Conservation (phyloP, 23 tunicate species). For the Aplidium turbinatum region DNA sequence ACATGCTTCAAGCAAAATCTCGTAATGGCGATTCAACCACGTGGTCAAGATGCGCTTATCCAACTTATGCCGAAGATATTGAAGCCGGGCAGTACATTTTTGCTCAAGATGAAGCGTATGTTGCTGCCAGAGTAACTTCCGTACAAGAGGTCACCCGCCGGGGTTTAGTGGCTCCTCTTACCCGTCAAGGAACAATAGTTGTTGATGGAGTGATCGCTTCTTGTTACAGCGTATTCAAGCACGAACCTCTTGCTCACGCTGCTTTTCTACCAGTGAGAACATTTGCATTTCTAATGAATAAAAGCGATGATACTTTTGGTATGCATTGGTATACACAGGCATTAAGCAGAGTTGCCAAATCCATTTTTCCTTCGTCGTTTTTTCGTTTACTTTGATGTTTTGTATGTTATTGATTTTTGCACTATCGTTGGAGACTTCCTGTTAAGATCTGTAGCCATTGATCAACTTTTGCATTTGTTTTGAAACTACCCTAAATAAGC, state of each 20-base stretch:
- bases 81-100: not conserved
- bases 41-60: not conserved
- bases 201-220: not conserved
- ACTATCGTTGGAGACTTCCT: too few relatives aligned
- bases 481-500: too few relatives aligned
- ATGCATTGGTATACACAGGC: not conserved
- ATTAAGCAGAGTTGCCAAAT: not conserved
- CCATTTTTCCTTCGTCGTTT: not conserved
- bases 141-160: not conserved
- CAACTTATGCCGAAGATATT: not conserved
- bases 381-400: too few relatives aligned
- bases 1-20: not conserved
- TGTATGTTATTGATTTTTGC: too few relatives aligned
- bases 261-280: not conserved
- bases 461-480: too few relatives aligned
- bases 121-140: not conserved
- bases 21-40: too few relatives aligned
- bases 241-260: not conserved
- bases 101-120: not conserved
- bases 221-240: not conserved
- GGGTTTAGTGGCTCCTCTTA: not conserved
- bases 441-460: too few relatives aligned
- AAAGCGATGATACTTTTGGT: too few relatives aligned
- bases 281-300: too few relatives aligned
- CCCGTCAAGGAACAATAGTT: not conserved